Evolutionary conservation across 2,113 vertebrate species (phyloP), one percentile per base, ranked within the genome.

Genomic region (Elanoides forficatus): DNA sequence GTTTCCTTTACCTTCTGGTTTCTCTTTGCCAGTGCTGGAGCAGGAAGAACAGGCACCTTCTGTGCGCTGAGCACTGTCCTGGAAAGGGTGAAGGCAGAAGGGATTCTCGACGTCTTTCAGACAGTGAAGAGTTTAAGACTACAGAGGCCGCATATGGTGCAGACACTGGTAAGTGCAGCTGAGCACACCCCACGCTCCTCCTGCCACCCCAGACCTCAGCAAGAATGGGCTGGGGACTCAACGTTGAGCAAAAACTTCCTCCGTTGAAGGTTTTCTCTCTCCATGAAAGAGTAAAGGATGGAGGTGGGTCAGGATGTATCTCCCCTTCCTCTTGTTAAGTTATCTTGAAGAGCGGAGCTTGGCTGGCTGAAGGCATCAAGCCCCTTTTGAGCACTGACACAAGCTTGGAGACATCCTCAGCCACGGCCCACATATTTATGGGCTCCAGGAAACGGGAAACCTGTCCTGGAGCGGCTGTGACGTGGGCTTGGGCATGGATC

Each of bases 141-240:
- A 94, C 99, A 99, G 98, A 99, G 99, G 98, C 99, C 99, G 81
- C 99, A 99, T 97, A 99, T 99, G 99, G 99, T 99, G 98, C 99
- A 99, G 99, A 99, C 99, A 99, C 99, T 99, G 99, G 99, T 99
- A 98, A 97, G 98, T 15, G 12, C 19, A 6, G 25, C 73, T 25
- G 45, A 48, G 42, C 29, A 3, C 38, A 25, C n/a, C 53, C 40
- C 40, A 2, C 0, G 0, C 60, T 52, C 59, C 72, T 86, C 47
- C 67, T 86, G 80, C 72, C 70, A 22, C 7, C 0, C 32, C 42
- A 50, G 12, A 38, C 17, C 62, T 82, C 58, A 10, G 29, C 7
- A 3, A 34, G 81, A 65, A 19, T 0, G 2, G 18, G 70, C 29
- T 65, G 36, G 45, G 70, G 19, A 7, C 43, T 66, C 82, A 12